These are phyloP conservation scores for Bufotes viridis DNA, from an alignment of 2,797 vertebrate species.

Conservation along the genomic window DNA sequence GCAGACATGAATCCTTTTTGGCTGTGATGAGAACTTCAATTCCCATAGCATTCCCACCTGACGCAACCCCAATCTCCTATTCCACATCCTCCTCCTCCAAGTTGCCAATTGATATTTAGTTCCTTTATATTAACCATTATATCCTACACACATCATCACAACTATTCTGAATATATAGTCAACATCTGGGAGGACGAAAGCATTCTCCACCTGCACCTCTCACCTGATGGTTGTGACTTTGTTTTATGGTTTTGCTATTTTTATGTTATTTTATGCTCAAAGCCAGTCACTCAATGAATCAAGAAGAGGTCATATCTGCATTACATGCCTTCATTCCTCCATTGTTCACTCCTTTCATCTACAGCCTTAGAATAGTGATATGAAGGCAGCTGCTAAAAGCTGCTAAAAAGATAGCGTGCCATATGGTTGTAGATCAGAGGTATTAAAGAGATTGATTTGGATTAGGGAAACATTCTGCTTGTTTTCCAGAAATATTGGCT, in stretches of 20 bases:
- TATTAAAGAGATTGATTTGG: not conserved
- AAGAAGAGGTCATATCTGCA: slow-evolving; percentile 40
- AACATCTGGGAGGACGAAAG: slow-evolving; percentile 55
- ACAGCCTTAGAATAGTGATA: slow-evolving; percentile 64
- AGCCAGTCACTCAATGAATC: slow-evolving; percentile 32
- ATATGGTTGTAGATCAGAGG: not conserved
- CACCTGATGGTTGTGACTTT: slow-evolving; percentile 59
- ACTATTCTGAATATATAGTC: slow-evolving; percentile 40
- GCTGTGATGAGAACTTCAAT: too few relatives aligned
- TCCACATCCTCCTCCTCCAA: too few relatives aligned
- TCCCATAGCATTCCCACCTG: too few relatives aligned
- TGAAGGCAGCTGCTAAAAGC: slow-evolving; percentile 54
- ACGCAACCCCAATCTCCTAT: too few relatives aligned
- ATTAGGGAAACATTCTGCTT: not conserved
- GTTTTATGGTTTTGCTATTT: slow-evolving; percentile 62
- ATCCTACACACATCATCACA: slow-evolving; percentile 38
- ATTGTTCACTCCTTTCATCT: slow-evolving; percentile 64
- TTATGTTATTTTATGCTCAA: slow-evolving; percentile 60
- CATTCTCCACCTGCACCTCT: slow-evolving; percentile 63
- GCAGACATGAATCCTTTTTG: too few relatives aligned
- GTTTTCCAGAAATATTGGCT: not conserved
- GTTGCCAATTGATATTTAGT: too few relatives aligned
- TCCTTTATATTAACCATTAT: slow-evolving; percentile 45
- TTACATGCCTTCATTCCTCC: slow-evolving; percentile 63
- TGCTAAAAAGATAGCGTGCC: slow-evolving; percentile 24